A percentile compares a stretch with the other conserved stretches of the same genome.
Conservation (phyloP, 2,797 vertebrate genomes). For the Spea hammondii region DNA sequence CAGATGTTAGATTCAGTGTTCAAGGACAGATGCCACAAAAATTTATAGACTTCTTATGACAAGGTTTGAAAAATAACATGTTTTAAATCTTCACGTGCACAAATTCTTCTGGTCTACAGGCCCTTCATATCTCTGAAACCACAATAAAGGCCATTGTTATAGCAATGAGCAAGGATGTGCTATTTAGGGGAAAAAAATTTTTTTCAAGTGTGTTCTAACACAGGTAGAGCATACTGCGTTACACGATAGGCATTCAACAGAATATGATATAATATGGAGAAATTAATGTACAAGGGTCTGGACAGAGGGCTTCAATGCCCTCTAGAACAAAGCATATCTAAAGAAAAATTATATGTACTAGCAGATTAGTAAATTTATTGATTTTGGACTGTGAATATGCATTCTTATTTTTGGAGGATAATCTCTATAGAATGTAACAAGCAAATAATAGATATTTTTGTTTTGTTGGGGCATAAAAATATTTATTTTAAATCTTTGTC, state of each 20-base stretch:
- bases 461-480: too few relatives aligned
- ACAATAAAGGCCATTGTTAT: constrained; percentile 24
- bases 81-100: constrained; percentile 36
- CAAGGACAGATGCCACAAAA: constrained; percentile 41
- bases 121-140: constrained; percentile 15
- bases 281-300: too few relatives aligned
- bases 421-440: too few relatives aligned
- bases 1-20: constrained; percentile 45
- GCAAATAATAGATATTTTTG: too few relatives aligned
- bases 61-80: constrained; percentile 47
- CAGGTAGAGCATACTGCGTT: not conserved
- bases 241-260: not conserved
- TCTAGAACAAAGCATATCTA: too few relatives aligned
- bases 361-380: too few relatives aligned
- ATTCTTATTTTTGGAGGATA: too few relatives aligned
- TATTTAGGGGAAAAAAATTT: not conserved
- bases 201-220: not conserved
- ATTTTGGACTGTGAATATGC: too few relatives aligned
- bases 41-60: constrained; percentile 45
- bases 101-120: constrained; percentile 24
- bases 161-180: not conserved
- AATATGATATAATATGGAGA: not conserved
- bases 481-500: too few relatives aligned
- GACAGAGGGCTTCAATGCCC: too few relatives aligned
- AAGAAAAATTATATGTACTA: too few relatives aligned